Evolutionary conservation across 2,888 invertebrate species (phyloP).

Genomic region (Trachelus troglodyta): DNA sequence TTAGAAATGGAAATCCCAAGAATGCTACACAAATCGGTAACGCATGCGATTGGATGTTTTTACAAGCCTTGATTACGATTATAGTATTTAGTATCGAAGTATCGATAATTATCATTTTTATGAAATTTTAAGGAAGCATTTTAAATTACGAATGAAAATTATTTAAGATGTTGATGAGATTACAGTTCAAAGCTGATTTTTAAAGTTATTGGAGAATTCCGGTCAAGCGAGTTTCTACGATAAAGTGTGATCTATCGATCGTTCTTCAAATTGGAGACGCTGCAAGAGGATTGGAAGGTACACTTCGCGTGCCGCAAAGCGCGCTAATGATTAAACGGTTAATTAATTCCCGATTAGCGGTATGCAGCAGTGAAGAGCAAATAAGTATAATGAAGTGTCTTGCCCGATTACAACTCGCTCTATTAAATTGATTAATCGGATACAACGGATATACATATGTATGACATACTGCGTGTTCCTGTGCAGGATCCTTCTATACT

Average conservation of each 20-base stretch:
- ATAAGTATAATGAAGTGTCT: constrained; percentile 55
- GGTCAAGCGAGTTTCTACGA: neutral
- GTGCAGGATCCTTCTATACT: constrained; percentile 24
- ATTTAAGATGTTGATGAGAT: neutral
- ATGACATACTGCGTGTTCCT: constrained; percentile 38
- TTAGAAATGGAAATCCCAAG: neutral
- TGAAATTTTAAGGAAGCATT: neutral
- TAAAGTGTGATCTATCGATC: neutral
- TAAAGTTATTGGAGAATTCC: neutral
- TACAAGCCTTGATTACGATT: too few relatives aligned
- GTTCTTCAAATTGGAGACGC: neutral
- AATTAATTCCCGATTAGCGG: constrained; percentile 56
- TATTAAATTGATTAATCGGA: constrained; percentile 56
- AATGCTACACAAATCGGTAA: neutral
- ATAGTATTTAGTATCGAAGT: neutral
- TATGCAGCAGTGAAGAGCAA: constrained; percentile 46
- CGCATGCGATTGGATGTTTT: too few relatives aligned
- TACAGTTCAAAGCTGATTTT: neutral
- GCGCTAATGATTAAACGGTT: constrained; percentile 51
- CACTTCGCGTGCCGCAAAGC: neutral
- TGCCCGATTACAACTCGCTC: constrained; percentile 46
- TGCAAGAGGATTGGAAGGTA: neutral
- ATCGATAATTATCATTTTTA: neutral
- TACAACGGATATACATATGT: constrained; percentile 53
- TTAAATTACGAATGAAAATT: neutral